These are phyloP conservation scores for Polypterus bichir DNA, from an alignment of 2,113 vertebrate genomes.

Conservation along the genomic window DNA sequence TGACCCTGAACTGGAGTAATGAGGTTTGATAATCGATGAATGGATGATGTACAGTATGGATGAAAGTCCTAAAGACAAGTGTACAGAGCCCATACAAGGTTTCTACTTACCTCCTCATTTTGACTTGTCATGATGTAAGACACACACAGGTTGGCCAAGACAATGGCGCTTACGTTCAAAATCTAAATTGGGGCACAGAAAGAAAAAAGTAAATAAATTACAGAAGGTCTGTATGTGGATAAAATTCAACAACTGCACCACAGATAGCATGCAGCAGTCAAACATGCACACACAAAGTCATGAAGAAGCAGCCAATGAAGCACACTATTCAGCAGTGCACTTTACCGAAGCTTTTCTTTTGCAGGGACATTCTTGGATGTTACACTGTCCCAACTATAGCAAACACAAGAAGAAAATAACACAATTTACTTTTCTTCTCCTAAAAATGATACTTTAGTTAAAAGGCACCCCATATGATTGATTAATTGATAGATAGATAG, in stretches of 20 bases:
- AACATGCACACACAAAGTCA: no score
- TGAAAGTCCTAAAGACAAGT: no score
- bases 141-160: conserved; percentile 88
- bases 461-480: no score
- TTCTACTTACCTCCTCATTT: conserved; percentile 67
- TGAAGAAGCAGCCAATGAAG: background rate
- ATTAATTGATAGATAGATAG: no score
- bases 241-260: background rate
- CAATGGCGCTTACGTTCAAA: conserved; percentile 79
- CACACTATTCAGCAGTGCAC: conserved; percentile 8
- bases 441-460: background rate
- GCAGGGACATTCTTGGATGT: conserved; percentile 64
- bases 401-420: conserved; percentile 24
- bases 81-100: no score
- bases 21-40: no score
- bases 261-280: no score
- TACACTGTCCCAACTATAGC: conserved; percentile 60
- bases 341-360: conserved; percentile 59
- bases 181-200: conserved; percentile 42
- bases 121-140: conserved; percentile 93
- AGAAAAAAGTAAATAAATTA: background rate
- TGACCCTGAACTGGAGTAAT: no score
- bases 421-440: background rate
- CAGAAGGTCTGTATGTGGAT: background rate
- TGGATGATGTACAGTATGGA: no score